Evolutionary conservation across 2,888 invertebrate species (phyloP).

Genomic region (Dioctria linearis): DNA sequence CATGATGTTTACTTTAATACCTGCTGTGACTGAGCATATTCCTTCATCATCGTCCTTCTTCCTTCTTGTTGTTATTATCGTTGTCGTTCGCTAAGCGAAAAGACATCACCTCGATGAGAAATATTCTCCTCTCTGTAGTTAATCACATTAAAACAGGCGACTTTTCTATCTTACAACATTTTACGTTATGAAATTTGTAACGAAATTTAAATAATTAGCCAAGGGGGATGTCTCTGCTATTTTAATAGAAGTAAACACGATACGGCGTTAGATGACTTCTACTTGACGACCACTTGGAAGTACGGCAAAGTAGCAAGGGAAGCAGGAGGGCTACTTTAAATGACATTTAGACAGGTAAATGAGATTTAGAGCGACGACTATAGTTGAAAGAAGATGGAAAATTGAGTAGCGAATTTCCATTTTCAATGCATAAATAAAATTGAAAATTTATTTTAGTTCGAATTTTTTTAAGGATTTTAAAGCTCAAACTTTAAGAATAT

Average conservation of each 20-base stretch:
- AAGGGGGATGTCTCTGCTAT: conserved; percentile 12
- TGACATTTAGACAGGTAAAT: conserved; percentile 31
- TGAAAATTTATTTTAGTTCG: too few species aligned
- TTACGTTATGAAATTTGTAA: conserved; percentile 43
- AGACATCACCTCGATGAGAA: not conserved
- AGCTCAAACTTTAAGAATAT: too few species aligned
- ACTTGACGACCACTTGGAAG: not conserved
- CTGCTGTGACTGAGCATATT: not conserved
- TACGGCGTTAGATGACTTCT: not conserved
- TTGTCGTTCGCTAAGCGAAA: not conserved
- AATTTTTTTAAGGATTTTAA: too few species aligned
- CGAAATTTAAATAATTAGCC: conserved; percentile 44
- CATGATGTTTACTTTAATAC: conserved; percentile 20
- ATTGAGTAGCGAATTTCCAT: too few species aligned
- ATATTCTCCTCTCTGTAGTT: not conserved
- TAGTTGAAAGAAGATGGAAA: too few species aligned
- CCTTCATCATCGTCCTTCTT: not conserved
- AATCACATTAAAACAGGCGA: conserved; percentile 39
- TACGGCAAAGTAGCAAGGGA: not conserved
- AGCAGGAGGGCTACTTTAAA: not conserved
- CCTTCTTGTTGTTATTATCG: not conserved
- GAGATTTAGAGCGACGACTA: not conserved
- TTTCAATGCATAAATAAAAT: too few species aligned
- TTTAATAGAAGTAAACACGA: conserved; percentile 13
- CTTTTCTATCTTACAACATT: conserved; percentile 36